Conservation (phyloP, 2,113 vertebrate species). For the Crotalus tigris region DNA sequence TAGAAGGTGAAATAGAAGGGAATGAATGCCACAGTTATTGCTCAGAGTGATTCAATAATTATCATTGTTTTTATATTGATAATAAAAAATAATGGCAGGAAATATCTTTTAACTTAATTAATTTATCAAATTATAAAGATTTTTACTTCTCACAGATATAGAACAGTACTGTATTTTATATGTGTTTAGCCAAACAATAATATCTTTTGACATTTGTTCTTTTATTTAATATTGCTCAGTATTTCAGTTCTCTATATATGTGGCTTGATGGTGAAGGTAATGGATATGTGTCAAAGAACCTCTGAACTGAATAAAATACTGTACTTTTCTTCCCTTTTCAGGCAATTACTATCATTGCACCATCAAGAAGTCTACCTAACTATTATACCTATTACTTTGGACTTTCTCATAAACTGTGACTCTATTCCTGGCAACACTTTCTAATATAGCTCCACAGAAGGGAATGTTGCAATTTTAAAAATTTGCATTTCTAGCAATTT, state of each 20-base stretch:
- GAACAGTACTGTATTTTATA: slow-evolving; percentile 8
- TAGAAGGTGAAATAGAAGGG: background rate
- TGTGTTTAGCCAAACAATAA: slow-evolving; percentile 48
- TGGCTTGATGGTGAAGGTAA: slow-evolving; percentile 49
- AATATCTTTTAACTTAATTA: slow-evolving; percentile 25
- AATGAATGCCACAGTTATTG: background rate
- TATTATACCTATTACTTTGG: slow-evolving; percentile 66
- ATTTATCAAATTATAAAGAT: slow-evolving; percentile 41
- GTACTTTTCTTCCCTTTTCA: slow-evolving; percentile 61
- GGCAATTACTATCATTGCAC: slow-evolving; percentile 74
- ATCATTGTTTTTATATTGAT: slow-evolving; percentile 14
- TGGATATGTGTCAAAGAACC: slow-evolving; percentile 49
- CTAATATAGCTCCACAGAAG: background rate
- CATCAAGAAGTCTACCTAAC: slow-evolving; percentile 60
- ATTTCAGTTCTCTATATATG: slow-evolving; percentile 32
- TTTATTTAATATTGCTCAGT: slow-evolving; percentile 45
- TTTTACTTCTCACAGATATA: slow-evolving; percentile 45
- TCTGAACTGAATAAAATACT: slow-evolving; percentile 62
- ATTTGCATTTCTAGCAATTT: background rate
- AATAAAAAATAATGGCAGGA: slow-evolving; percentile 7
- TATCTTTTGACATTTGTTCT: slow-evolving; percentile 43
- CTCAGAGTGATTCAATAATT: slow-evolving; percentile 24
- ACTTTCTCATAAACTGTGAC: slow-evolving; percentile 51
- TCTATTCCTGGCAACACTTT: slow-evolving; percentile 33
- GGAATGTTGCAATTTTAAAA: background rate